Evolutionary conservation across 1,140 invertebrate species (phyloP).

Genomic region (Aphis gossypii): DNA sequence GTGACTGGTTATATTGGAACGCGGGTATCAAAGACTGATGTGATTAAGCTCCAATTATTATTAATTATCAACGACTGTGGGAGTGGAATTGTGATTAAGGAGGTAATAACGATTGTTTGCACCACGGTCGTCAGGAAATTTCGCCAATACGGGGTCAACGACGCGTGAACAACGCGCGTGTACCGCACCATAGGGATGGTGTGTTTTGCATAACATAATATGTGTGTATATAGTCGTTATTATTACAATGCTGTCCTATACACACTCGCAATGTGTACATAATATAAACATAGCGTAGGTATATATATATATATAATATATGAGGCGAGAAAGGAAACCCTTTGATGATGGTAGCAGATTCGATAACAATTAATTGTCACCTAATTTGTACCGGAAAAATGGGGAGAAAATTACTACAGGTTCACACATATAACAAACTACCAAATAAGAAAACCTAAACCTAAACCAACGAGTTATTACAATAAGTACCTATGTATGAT

Average conservation of each 20-base stretch:
- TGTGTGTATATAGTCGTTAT: background rate
- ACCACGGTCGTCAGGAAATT: background rate
- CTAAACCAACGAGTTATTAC: background rate
- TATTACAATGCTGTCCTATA: background rate
- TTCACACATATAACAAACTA: background rate
- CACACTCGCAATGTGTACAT: background rate
- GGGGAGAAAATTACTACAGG: background rate
- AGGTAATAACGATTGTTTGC: slow-evolving; percentile 35
- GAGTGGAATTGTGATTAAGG: background rate
- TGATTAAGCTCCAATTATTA: slow-evolving; percentile 29
- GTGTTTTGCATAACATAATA: background rate
- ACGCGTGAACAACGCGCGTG: slow-evolving; percentile 2
- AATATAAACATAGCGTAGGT: slow-evolving; percentile 3
- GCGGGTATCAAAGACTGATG: background rate
- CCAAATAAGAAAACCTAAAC: no score
- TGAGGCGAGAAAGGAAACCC: background rate
- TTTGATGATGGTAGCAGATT: background rate
- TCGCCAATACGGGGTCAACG: background rate
- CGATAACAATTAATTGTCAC: slow-evolving; percentile 41
- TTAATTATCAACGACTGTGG: background rate
- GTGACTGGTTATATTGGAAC: background rate
- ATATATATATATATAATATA: no score
- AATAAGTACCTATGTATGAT: background rate
- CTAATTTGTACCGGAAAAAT: background rate
- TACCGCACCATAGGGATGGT: background rate